These are phyloP conservation scores for Parauchenoglanis ngamensis DNA, from an alignment of 2,797 vertebrate species.

Conservation along the genomic window DNA sequence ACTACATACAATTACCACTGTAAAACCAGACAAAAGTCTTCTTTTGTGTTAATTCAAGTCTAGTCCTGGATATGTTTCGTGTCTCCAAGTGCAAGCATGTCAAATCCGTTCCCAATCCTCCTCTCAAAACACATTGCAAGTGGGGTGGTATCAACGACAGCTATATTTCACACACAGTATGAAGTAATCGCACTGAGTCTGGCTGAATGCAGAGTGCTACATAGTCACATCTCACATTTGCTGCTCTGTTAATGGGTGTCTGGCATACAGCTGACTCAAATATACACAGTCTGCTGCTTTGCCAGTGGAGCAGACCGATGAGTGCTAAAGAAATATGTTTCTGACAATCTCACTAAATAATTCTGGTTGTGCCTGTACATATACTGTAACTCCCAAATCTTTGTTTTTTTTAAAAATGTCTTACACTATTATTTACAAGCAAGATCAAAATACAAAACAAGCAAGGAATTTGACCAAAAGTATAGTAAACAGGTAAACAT, in stretches of 20 bases:
- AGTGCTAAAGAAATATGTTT: background rate
- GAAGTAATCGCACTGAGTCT: slow-evolving; percentile 23
- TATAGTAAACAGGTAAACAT: background rate
- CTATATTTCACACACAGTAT: slow-evolving; percentile 38
- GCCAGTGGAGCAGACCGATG: slow-evolving; percentile 8
- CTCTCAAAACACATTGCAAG: slow-evolving; percentile 18
- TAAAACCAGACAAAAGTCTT: background rate
- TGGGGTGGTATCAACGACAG: slow-evolving; percentile 38
- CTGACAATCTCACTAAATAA: background rate
- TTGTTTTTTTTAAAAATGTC: background rate
- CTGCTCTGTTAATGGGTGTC: slow-evolving; percentile 19
- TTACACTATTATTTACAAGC: background rate
- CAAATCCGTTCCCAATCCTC: slow-evolving; percentile 13
- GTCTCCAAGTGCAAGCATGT: slow-evolving; percentile 16
- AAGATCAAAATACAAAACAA: background rate
- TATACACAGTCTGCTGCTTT: slow-evolving; percentile 13
- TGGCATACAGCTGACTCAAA: slow-evolving; percentile 5
- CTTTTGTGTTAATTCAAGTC: background rate
- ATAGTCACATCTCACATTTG: slow-evolving; percentile 25
- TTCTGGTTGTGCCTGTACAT: background rate
- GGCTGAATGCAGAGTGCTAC: slow-evolving; percentile 26
- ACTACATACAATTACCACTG: background rate
- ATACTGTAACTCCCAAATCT: background rate
- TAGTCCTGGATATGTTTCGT: slow-evolving; percentile 12
- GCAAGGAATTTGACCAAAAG: background rate